A percentile compares a stretch with the other conserved stretches of the same genome.
phyloP scores from a whole-genome alignment of 2,797 vertebrate species.

The Odontamblyopus lacepedii region DNA sequence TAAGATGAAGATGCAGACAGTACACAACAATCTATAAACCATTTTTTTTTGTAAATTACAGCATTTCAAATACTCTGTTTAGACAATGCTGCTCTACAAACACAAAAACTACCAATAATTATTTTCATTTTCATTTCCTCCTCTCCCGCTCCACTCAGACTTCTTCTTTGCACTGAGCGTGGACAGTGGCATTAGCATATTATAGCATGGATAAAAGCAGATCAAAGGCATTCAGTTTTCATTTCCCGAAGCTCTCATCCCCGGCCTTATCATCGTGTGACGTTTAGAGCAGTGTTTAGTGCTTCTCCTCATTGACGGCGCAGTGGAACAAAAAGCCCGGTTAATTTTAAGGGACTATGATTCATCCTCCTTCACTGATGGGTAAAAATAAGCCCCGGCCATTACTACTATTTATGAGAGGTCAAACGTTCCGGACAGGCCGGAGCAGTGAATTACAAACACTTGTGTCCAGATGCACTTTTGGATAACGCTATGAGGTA shows the following conservation, averaged over 20 bases:
- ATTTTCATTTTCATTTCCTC: not conserved
- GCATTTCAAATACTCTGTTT: too few species aligned
- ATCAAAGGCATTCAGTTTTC: slow-evolving; percentile 53
- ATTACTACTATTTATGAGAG: slow-evolving; percentile 22
- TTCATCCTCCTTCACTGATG: slow-evolving; percentile 30
- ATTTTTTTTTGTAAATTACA: too few species aligned
- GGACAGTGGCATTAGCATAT: slow-evolving; percentile 9
- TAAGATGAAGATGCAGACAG: too few species aligned
- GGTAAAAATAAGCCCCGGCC: slow-evolving; percentile 44
- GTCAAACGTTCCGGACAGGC: slow-evolving; percentile 18
- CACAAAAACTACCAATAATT: not conserved
- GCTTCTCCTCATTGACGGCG: slow-evolving; percentile 31
- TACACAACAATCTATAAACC: too few species aligned
- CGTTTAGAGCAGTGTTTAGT: slow-evolving; percentile 40
- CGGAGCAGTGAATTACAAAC: not conserved
- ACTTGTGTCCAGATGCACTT: not conserved
- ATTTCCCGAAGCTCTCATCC: slow-evolving; percentile 56
- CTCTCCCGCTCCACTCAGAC: slow-evolving; percentile 19
- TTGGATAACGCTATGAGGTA: not conserved
- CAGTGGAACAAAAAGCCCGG: slow-evolving; percentile 28
- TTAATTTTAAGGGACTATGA: slow-evolving; percentile 33
- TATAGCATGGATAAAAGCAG: slow-evolving; percentile 38
- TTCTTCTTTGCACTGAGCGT: slow-evolving; percentile 31
- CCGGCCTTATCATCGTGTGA: slow-evolving; percentile 42
- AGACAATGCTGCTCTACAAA: not conserved